Evolutionary conservation across 2,113 vertebrate species (phyloP).

Genomic region (Psilopsiagon aurifrons): DNA sequence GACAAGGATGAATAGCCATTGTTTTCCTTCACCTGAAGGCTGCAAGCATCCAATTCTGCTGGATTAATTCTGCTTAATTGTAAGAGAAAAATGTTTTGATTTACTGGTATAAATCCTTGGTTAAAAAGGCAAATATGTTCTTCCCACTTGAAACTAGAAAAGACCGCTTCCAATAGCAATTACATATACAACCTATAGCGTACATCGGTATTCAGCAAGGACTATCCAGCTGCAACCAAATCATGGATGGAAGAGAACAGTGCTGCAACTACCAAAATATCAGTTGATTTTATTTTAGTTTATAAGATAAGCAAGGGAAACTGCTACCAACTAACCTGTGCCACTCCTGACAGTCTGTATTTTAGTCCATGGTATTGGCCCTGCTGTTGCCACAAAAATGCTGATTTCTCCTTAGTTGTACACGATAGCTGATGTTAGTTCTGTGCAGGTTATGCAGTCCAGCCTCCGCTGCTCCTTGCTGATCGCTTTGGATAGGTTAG

Average conservation of each 20-base stretch:
- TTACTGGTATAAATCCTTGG: background rate
- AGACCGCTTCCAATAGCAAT: background rate
- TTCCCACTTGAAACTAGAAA: background rate
- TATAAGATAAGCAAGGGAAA: background rate
- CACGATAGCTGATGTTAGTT: background rate
- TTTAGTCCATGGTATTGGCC: background rate
- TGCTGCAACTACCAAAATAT: background rate
- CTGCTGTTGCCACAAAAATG: background rate
- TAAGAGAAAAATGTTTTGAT: background rate
- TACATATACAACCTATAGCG: background rate
- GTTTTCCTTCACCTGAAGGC: background rate
- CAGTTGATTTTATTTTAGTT: background rate
- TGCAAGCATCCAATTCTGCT: background rate
- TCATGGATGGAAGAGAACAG: background rate
- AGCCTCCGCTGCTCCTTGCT: background rate
- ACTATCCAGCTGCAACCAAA: background rate
- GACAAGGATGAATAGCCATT: background rate
- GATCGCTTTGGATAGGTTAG: background rate
- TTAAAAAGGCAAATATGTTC: background rate
- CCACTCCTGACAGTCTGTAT: background rate
- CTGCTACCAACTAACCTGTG: constrained; percentile 12
- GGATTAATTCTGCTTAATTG: background rate
- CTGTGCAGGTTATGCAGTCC: background rate
- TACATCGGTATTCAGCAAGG: background rate
- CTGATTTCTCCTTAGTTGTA: background rate